These are phyloP conservation scores for Melanaphis sacchari DNA, from an alignment of 1,140 invertebrate genomes.

Conservation along the genomic window DNA sequence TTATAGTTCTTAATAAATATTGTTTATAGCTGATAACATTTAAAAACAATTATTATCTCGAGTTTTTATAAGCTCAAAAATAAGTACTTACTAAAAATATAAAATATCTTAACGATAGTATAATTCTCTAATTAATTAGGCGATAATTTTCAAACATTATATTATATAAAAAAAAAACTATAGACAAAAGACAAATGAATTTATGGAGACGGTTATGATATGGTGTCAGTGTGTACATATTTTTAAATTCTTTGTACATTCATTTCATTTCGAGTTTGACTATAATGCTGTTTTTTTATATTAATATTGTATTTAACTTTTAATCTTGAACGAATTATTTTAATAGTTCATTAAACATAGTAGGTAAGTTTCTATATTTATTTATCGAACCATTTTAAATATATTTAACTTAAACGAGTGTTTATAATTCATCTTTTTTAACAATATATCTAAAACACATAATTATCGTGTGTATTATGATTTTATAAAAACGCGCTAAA, in stretches of 20 bases:
- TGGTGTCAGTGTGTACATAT: background rate
- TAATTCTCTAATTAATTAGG: background rate
- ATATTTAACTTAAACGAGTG: no score
- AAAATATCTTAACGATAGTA: background rate
- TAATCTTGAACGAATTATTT: background rate
- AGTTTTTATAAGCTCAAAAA: background rate
- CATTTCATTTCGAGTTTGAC: background rate
- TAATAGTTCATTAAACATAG: background rate
- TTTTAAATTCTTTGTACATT: background rate
- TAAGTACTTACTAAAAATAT: background rate
- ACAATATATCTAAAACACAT: background rate
- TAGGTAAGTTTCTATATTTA: background rate
- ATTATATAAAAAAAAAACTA: background rate
- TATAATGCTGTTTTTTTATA: background rate
- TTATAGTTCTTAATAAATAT: background rate
- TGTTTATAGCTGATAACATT: background rate
- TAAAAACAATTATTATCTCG: background rate
- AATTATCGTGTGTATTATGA: background rate
- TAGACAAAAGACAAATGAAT: background rate
- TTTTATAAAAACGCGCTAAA: background rate
- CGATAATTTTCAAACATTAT: background rate
- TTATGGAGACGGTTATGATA: background rate
- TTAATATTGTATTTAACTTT: background rate
- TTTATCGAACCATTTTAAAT: background rate
- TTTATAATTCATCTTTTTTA: background rate